phyloP scores from a whole-genome alignment of 2,797 vertebrate species.

The Cheirogaleus major region DNA sequence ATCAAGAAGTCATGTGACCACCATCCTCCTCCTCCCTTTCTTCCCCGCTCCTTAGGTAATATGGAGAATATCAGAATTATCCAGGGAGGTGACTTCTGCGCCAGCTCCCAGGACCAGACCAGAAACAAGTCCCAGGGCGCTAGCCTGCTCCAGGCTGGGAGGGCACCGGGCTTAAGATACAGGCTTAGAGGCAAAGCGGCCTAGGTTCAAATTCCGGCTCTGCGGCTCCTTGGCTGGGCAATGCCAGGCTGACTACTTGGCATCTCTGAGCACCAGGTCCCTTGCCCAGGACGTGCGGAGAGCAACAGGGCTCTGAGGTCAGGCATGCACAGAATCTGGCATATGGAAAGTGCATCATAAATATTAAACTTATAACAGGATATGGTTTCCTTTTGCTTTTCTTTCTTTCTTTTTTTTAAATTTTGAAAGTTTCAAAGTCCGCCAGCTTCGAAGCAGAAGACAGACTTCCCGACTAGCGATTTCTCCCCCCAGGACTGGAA shows the following conservation, averaged over 20 bases:
- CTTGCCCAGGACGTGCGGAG: neutral
- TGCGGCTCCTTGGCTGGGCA: neutral
- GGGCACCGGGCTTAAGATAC: neutral
- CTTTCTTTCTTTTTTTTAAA: neutral
- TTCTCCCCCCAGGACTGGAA: neutral
- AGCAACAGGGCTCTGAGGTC: neutral
- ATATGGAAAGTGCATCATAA: neutral
- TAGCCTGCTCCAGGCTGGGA: neutral
- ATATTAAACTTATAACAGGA: no score
- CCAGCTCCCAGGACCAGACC: neutral
- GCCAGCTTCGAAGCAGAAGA: neutral
- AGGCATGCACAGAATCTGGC: neutral
- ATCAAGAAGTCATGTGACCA: neutral
- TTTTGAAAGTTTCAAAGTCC: neutral
- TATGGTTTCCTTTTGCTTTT: neutral
- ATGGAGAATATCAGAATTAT: neutral
- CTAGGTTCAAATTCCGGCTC: neutral
- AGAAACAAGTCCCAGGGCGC: no score
- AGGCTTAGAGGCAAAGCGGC: neutral
- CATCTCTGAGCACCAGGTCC: neutral
- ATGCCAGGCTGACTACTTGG: neutral
- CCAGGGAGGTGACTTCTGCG: neutral
- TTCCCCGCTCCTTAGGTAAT: no score
- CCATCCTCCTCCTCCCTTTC: no score
- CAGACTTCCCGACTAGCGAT: neutral